Conservation (phyloP, 2,113 vertebrate genomes). For the Mus pahari region DNA sequence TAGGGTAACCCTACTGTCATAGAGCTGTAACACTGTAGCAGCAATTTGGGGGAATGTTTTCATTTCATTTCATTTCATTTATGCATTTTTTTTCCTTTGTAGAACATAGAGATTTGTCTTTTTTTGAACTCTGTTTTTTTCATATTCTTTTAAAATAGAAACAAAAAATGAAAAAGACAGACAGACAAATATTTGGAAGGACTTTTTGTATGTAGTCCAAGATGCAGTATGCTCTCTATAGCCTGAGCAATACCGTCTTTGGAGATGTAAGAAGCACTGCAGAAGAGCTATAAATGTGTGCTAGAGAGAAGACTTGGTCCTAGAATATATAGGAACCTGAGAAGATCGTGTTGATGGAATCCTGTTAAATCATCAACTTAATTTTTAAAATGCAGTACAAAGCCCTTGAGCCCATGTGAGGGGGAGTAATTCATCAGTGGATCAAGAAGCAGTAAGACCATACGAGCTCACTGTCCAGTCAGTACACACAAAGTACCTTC, state of each 20-base stretch:
- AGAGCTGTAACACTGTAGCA: neutral
- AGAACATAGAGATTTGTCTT: neutral
- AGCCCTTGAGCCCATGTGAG: neutral
- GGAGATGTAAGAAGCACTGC: neutral
- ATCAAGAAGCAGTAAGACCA: neutral
- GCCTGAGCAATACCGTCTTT: neutral
- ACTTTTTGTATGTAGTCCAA: neutral
- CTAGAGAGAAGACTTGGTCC: neutral
- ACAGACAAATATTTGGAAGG: neutral
- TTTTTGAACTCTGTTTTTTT: neutral
- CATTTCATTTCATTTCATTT: neutral
- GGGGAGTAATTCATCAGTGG: neutral
- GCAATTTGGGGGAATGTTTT: neutral
- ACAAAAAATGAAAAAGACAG: too few relatives aligned
- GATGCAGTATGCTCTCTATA: neutral
- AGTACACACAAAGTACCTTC: neutral
- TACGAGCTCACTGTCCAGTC: neutral
- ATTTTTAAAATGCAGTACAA: neutral
- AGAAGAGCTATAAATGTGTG: neutral
- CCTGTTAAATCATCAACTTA: neutral
- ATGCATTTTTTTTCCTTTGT: neutral
- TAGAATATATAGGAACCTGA: neutral
- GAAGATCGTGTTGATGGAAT: neutral
- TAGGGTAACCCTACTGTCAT: neutral
- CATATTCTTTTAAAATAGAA: conserved; percentile 22